These are phyloP conservation scores for Kryphioiulus occultus DNA, from an alignment of 2,888 invertebrate species.

Conservation along the genomic window DNA sequence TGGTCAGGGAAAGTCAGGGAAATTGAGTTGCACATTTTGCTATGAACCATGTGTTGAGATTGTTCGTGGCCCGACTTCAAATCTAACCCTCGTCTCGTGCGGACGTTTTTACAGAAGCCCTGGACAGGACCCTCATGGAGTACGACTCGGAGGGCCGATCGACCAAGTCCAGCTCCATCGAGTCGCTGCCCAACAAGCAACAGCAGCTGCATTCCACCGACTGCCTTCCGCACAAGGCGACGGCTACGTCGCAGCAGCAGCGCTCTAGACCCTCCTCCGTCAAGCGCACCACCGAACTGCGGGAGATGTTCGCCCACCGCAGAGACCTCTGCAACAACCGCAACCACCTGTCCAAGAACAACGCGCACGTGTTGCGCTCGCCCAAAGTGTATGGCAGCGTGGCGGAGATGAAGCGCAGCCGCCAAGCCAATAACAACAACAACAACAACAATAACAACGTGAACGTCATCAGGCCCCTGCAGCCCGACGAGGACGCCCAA, in stretches of 20 bases:
- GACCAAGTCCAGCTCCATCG: slow-evolving; percentile 56
- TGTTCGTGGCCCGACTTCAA: background rate
- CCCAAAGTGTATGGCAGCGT: slow-evolving; percentile 88
- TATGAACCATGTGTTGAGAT: no score
- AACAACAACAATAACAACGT: no score
- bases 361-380: slow-evolving; percentile 73
- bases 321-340: slow-evolving; percentile 69
- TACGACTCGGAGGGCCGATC: slow-evolving; percentile 57
- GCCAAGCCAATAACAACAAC: slow-evolving; percentile 58
- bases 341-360: slow-evolving; percentile 63
- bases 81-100: background rate
- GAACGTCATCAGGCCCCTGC: background rate
- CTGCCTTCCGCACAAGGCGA: slow-evolving; percentile 2
- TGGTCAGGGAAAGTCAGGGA: no score
- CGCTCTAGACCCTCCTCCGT: slow-evolving; percentile 75
- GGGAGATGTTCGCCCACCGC: slow-evolving; percentile 90
- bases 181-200: slow-evolving; percentile 56
- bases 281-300: slow-evolving; percentile 88
- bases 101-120: slow-evolving; percentile 59
- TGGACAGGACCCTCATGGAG: slow-evolving; percentile 60
- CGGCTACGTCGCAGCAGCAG: background rate
- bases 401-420: slow-evolving; percentile 92
- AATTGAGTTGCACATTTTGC: no score
- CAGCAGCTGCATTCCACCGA: slow-evolving; percentile 52
- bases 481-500: slow-evolving; percentile 57